Evolutionary conservation across 2,113 vertebrate species (phyloP).

Genomic region (Aegithalos caudatus): DNA sequence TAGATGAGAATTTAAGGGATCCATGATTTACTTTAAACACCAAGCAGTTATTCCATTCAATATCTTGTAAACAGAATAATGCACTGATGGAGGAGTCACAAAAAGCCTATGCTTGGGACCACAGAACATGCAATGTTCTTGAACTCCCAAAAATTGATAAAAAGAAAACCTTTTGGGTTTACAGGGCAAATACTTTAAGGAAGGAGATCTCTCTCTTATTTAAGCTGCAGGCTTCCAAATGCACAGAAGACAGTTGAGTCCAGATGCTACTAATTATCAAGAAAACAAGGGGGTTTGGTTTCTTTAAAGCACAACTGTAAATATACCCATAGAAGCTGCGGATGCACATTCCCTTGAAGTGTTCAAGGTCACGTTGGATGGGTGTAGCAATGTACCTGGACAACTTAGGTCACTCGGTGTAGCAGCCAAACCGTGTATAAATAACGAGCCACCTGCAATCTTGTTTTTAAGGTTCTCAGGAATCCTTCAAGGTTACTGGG

Average conservation of each 20-base stretch:
- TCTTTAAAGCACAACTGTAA: not conserved
- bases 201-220: not conserved
- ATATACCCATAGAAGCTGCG: not conserved
- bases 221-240: not conserved
- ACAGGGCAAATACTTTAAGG: not conserved
- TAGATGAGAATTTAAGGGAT: not conserved
- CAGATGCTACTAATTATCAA: not conserved
- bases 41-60: not conserved
- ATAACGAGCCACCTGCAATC: too few relatives aligned
- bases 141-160: not conserved
- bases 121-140: not conserved
- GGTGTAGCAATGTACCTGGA: too few relatives aligned
- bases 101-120: not conserved
- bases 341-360: not conserved
- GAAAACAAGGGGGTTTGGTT: accelerated
- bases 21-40: not conserved
- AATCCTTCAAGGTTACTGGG: too few relatives aligned
- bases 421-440: too few relatives aligned
- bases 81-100: not conserved
- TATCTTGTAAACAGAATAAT: not conserved
- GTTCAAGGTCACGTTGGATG: not conserved
- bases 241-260: not conserved
- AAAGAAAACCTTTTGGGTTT: not conserved
- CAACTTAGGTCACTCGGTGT: too few relatives aligned
- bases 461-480: too few relatives aligned